Conservation (phyloP, 2,888 invertebrate species). For the Alviniconcha strummeri region DNA sequence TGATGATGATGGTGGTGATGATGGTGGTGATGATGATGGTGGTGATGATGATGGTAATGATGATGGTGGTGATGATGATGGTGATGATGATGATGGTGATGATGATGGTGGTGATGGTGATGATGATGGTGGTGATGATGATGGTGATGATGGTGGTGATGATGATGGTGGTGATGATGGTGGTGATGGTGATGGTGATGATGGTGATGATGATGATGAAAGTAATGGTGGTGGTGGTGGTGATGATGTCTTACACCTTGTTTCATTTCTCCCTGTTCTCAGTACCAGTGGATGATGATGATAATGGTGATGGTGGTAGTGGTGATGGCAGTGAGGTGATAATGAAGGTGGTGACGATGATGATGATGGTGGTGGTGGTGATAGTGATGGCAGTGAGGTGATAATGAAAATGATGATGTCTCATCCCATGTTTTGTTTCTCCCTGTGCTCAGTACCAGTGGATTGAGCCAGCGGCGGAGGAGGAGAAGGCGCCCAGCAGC, state of each 20-base stretch:
- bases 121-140: slow-evolving; percentile 3
- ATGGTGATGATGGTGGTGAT: slow-evolving; percentile 3
- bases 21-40: no score
- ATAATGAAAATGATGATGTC: not conserved
- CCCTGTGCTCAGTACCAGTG: slow-evolving; percentile 65
- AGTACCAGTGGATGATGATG: slow-evolving; percentile 7
- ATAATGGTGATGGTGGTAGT: not conserved
- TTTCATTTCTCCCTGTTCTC: not conserved
- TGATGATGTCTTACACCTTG: not conserved
- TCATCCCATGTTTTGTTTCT: not conserved
- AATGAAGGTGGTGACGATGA: not conserved
- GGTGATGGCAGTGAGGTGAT: not conserved
- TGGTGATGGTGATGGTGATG: slow-evolving; percentile 2
- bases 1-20: no score
- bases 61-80: not conserved
- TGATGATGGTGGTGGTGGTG: not conserved
- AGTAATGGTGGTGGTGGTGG: not conserved
- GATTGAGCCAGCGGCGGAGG: slow-evolving; percentile 59
- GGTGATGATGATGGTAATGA: no score
- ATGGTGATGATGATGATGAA: not conserved
- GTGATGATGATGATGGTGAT: not conserved
- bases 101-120: slow-evolving; percentile 1
- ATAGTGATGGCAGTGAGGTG: not conserved
- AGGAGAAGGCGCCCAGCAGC: not conserved
- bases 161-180: slow-evolving; percentile 1